phyloP scores from a whole-genome alignment of 2,797 vertebrate species.

The Platalea minor region DNA sequence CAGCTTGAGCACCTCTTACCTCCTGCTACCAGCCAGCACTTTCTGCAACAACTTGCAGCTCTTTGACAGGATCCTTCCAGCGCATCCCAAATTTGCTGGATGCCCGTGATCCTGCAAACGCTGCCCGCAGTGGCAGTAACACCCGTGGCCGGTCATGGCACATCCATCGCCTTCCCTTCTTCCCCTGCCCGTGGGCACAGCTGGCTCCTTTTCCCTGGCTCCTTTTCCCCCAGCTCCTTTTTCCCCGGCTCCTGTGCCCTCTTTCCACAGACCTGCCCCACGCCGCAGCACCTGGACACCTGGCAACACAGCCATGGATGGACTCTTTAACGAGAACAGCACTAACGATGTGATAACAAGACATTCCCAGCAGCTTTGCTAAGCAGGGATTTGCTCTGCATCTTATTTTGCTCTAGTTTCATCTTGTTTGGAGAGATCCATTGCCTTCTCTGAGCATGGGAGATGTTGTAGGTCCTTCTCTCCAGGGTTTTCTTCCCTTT shows the following conservation, averaged over 20 bases:
- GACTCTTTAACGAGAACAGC: neutral
- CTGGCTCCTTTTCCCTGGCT: neutral
- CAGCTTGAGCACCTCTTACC: neutral
- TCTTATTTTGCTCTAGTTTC: neutral
- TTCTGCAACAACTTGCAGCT: neutral
- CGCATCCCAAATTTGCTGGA: neutral
- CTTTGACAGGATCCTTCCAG: neutral
- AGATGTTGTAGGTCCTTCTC: neutral
- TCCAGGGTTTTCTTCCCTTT: neutral
- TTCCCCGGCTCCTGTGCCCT: neutral
- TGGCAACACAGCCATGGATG: neutral
- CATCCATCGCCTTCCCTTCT: neutral
- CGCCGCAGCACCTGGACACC: fast-evolving
- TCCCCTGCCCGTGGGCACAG: neutral
- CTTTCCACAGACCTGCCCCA: neutral
- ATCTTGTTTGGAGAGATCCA: neutral
- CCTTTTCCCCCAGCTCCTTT: neutral
- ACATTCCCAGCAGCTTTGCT: neutral
- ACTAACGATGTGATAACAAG: neutral
- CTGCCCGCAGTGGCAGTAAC: neutral
- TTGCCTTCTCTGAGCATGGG: neutral
- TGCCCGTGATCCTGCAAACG: fast-evolving
- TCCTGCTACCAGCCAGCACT: neutral
- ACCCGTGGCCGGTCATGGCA: fast-evolving
- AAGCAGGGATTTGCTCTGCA: neutral